Base-by-base conservation (phyloP, 2,888 invertebrate genomes). In the Sisyra nigra region DNA sequence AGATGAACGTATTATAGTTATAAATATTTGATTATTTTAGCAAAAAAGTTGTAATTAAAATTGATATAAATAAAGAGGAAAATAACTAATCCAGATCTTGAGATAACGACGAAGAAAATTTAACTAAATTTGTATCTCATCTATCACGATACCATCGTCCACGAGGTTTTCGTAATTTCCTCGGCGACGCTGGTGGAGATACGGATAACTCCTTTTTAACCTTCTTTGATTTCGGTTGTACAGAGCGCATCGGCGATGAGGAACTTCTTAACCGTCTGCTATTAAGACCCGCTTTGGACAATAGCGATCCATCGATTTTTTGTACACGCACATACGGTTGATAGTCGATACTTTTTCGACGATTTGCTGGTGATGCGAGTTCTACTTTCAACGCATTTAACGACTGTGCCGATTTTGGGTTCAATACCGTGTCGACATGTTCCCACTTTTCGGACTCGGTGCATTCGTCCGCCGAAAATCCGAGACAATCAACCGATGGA, bases 271-370 rank as follows among this genome's bases (percentile, higher is more conserved):
- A 42, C n/a, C 51, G 50, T 46, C 53, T 51, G 35, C 49, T 49
- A 30, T 37, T 37, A 14, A 56, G 48, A 51, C 57, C 55, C 53
- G 55, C 55, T 46, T 58, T 57, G 50, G 61, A 59, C 48, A 58
- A 55, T 36, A 60, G 59, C 3, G 37, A 3, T 3, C 11, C 14
- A 48, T 76, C 75, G 51, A 78, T 70, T 48, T 78, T 72, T 55
- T 75, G 72, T 50, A 79, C 76, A 9, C 75, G 66, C 50, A 80
- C 78, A 46, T 74, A 72, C 0, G 78, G 78, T 57, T 78, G 76
- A 54, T 74, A 65, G 54, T 71, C 70, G 15, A 62, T 60, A 44
- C 58, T 59, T 24, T 34, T 13, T 9, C 42, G 42, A 19, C 36
- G 19, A 35, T 13, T 15, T 2, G 2, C 13, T 13, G 17, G 14